phyloP scores from a whole-genome alignment of 2,888 invertebrate genomes.

The Dicroscelio sp. region DNA sequence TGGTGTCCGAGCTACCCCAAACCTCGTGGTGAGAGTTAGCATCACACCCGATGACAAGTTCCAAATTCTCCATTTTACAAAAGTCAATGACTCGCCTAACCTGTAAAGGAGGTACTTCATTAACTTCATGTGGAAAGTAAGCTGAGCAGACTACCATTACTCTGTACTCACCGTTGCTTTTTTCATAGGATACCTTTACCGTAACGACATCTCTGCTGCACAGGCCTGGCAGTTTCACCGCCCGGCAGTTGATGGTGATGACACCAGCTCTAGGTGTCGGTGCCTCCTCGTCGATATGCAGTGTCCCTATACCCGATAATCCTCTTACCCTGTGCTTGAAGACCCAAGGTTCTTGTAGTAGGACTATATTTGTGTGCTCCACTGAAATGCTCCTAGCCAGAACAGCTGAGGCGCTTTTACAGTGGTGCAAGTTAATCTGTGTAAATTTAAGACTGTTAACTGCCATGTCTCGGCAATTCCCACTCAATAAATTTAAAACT shows the following conservation, averaged over 20 bases:
- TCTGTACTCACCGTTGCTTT: background rate
- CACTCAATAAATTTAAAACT: too few species aligned
- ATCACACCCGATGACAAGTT: constrained; percentile 19
- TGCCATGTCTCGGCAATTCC: too few species aligned
- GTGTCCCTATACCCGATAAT: background rate
- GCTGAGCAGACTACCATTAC: background rate
- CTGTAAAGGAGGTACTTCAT: background rate
- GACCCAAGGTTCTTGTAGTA: constrained; percentile 54
- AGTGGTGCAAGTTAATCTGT: constrained; percentile 62
- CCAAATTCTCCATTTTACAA: background rate
- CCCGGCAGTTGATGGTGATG: too few species aligned
- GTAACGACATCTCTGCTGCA: too few species aligned
- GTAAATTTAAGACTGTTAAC: background rate
- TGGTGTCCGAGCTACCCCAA: constrained; percentile 34
- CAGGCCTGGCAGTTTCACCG: too few species aligned
- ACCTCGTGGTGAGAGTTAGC: constrained; percentile 15
- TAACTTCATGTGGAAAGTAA: constrained; percentile 15
- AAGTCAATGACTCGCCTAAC: background rate
- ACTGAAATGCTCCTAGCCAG: constrained; percentile 48
- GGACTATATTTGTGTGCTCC: constrained; percentile 50
- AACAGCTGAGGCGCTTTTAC: constrained; percentile 55
- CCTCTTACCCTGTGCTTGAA: background rate
- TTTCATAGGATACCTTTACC: too few species aligned
- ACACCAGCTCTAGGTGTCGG: too few species aligned
- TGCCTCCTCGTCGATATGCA: background rate